A percentile compares a stretch with the other conserved stretches of the same genome.
These are phyloP conservation scores for Drosophila rufa DNA, from an alignment of 1,140 invertebrate species.

Conservation along the genomic window DNA sequence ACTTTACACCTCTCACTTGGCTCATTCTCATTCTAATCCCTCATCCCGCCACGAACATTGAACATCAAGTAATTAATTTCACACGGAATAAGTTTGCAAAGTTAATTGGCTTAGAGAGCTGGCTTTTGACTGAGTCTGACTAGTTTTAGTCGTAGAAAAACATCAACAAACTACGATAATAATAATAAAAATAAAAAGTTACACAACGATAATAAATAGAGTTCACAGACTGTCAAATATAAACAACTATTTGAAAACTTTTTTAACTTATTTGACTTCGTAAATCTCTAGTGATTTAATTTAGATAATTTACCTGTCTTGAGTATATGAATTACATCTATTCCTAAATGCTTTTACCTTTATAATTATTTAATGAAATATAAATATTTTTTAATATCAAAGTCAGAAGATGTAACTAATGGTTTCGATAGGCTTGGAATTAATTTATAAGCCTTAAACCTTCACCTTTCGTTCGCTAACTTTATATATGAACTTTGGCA, in stretches of 20 bases:
- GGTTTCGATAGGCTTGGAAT: too few relatives aligned
- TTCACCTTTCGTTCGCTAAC: slow-evolving; percentile 32
- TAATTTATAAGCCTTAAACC: slow-evolving; percentile 37
- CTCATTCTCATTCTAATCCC: slow-evolving; percentile 1
- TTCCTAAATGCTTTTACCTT: too few relatives aligned
- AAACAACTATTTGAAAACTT: too few relatives aligned
- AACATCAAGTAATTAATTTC: slow-evolving; percentile 76
- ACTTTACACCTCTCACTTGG: neutral
- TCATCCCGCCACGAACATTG: slow-evolving; percentile 36
- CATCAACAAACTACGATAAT: neutral
- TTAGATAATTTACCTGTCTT: too few relatives aligned
- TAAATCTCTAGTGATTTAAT: neutral
- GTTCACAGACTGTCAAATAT: neutral
- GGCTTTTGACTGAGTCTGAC: slow-evolving; percentile 62
- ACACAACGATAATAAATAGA: neutral
- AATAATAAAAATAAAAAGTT: neutral
- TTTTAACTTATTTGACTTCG: neutral
- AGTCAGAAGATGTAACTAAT: too few relatives aligned
- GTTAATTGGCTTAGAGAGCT: slow-evolving; percentile 73
- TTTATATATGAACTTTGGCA: slow-evolving; percentile 56
- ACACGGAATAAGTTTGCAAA: slow-evolving; percentile 77
- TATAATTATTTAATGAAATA: too few relatives aligned
- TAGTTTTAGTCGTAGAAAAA: slow-evolving; percentile 7
- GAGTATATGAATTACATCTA: too few relatives aligned
- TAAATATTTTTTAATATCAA: too few relatives aligned